Evolutionary conservation across 2,888 invertebrate genomes (phyloP).

Genomic region (Monopis laevigella): DNA sequence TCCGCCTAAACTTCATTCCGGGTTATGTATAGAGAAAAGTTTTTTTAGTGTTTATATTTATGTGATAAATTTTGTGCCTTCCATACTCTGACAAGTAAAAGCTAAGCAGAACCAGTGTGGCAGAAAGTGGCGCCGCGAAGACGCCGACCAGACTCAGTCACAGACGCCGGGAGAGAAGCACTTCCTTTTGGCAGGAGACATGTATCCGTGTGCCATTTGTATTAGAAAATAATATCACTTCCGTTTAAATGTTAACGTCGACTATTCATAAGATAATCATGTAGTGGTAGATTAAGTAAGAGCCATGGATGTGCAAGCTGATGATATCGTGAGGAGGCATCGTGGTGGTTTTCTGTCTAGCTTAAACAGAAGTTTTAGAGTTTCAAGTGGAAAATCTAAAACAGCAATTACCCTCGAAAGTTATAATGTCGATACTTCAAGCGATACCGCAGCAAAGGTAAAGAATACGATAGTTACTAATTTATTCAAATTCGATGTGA

Average conservation of each 20-base stretch:
- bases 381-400: conserved; percentile 41
- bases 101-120: conserved; percentile 1
- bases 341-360: conserved; percentile 56
- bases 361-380: conserved; percentile 56
- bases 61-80: too few relatives aligned
- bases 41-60: too few relatives aligned
- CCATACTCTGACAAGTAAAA: too few relatives aligned
- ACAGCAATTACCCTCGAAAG: too few relatives aligned
- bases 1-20: conserved; percentile 2
- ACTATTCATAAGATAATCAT: conserved; percentile 1
- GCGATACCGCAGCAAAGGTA: too few relatives aligned
- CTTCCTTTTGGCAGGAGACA: conserved; percentile 1
- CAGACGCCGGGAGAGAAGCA: conserved; percentile 21
- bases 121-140: conserved; percentile 23
- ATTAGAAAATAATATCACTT: conserved; percentile 29
- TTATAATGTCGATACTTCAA: too few relatives aligned
- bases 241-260: conserved; percentile 1
- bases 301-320: conserved; percentile 46
- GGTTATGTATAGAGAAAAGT: conserved; percentile 3
- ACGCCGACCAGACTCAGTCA: conserved; percentile 38
- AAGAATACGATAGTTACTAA: too few relatives aligned
- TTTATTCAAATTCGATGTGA: too few relatives aligned
- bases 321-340: conserved; percentile 52
- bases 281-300: background rate
- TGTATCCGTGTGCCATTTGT: conserved; percentile 9